These are phyloP conservation scores for Melipona bicolor DNA, from an alignment of 2,888 invertebrate species.

Conservation along the genomic window DNA sequence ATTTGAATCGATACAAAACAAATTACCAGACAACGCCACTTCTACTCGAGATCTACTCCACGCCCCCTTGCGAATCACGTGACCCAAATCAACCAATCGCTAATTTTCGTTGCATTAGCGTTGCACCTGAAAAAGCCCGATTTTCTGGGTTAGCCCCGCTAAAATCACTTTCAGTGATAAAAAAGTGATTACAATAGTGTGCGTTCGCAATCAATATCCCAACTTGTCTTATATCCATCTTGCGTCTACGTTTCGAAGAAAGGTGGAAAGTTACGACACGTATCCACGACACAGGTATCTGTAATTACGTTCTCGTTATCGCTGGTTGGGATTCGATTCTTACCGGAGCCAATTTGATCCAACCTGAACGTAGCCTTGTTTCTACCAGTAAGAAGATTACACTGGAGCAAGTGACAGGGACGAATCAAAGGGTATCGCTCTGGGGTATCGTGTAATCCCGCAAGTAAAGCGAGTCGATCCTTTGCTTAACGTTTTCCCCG, in stretches of 20 bases:
- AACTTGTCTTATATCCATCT: not conserved
- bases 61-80: too few species aligned
- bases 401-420: slow-evolving; percentile 22
- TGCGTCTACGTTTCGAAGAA: not conserved
- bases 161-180: too few species aligned
- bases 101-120: too few species aligned
- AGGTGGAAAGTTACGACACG: not conserved
- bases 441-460: slow-evolving; percentile 22
- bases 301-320: slow-evolving; percentile 7
- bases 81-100: too few species aligned
- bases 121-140: too few species aligned
- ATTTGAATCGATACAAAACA: too few species aligned
- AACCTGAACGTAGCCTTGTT: not conserved
- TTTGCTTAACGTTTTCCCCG: slow-evolving; percentile 20
- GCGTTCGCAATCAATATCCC: not conserved
- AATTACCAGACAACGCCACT: too few species aligned
- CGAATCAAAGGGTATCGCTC: slow-evolving; percentile 35
- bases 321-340: not conserved
- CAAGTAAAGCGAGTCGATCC: slow-evolving; percentile 23
- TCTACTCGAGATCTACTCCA: too few species aligned
- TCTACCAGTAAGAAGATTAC: slow-evolving; percentile 19
- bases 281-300: too few species aligned
- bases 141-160: too few species aligned
- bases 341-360: slow-evolving; percentile 2
- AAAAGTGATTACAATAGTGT: not conserved